Evolutionary conservation across 1,140 invertebrate genomes (phyloP), one percentile per base, ranked within the genome.

Genomic region (Bombus ignitus): DNA sequence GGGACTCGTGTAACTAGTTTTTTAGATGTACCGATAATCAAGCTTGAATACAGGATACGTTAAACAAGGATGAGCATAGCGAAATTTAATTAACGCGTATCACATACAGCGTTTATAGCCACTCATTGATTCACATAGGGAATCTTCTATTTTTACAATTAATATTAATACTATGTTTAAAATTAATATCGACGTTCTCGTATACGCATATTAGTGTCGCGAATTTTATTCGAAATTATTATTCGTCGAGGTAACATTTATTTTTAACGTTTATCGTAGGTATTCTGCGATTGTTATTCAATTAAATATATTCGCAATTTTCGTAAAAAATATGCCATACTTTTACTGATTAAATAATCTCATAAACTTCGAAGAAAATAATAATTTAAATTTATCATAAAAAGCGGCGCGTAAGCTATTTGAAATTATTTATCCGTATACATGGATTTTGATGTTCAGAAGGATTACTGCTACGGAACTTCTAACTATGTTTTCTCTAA

Each of bases 61-160:
- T 53, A 18, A 81, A 59, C 53, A 28, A 73, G n/a, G 44, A 68
- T 39, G 25, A 12, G 42, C 22, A 9, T 15, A n/a, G 22, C 2
- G 39, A 65, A 28, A 74, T 74, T 65, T 73, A 47, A 74, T 74
- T 37, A 74, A 65, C 9, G 15, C 1, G 28, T 39, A 81, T 72
- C 22, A 59, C 18, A 8, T 10, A 13, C 10, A 2, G 12, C 1
- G 9, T 74, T 8, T 13, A 5, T n/a, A 25, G 2, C 13, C 42
- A 9, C 2, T 47, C 71, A 8, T 35, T 74, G 18, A 74, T 74
- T 74, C 18, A 22, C 18, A n/a, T 1, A 12, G 28, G 0, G 4
- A 22, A 35, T 25, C 2, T 53, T n/a, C 22, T n/a, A 32, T 39
- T 53, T 28, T 12, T 6, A 10, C 18, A 57, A 71, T 78, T 65